Conservation (phyloP, 2,113 vertebrate genomes). For the Odontesthes bonariensis region DNA sequence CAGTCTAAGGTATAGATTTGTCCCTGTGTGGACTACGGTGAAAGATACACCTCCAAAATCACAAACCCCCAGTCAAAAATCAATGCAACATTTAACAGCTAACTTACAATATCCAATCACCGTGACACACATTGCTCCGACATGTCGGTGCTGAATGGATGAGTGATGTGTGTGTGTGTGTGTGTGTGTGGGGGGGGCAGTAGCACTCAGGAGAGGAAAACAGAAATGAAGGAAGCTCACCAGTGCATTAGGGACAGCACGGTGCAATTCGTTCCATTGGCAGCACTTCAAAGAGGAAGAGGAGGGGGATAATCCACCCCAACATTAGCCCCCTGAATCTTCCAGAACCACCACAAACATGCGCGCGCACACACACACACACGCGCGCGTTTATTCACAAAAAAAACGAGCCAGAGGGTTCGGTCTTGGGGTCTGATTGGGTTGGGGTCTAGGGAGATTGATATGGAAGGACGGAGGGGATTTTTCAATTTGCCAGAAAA, state of each 20-base stretch:
- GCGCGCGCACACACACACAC: conserved; percentile 29
- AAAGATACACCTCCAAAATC: neutral
- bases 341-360: conserved; percentile 49
- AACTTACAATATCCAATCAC: conserved; percentile 46
- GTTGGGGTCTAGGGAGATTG: conserved; percentile 65
- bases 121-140: conserved; percentile 42
- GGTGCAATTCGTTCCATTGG: conserved; percentile 77
- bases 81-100: conserved; percentile 6
- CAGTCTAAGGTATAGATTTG: neutral
- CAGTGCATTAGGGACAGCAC: conserved; percentile 72
- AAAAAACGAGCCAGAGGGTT: conserved; percentile 49
- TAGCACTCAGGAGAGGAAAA: conserved; percentile 43
- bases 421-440: conserved; percentile 59
- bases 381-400: conserved; percentile 50
- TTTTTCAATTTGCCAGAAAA: conserved; percentile 76
- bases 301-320: conserved; percentile 70
- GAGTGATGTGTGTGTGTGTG: conserved; percentile 31
- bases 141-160: conserved; percentile 53
- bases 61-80: neutral
- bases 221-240: conserved; percentile 70
- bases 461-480: conserved; percentile 57
- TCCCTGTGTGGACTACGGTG: neutral
- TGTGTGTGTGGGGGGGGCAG: neutral
- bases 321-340: conserved; percentile 71
- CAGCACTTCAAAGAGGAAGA: conserved; percentile 77